Percentiles rank a stretch among this genome's conserved stretches.
These are phyloP conservation scores for Drosophila ananassae DNA, from an alignment of 1,140 invertebrate species.

Conservation along the genomic window DNA sequence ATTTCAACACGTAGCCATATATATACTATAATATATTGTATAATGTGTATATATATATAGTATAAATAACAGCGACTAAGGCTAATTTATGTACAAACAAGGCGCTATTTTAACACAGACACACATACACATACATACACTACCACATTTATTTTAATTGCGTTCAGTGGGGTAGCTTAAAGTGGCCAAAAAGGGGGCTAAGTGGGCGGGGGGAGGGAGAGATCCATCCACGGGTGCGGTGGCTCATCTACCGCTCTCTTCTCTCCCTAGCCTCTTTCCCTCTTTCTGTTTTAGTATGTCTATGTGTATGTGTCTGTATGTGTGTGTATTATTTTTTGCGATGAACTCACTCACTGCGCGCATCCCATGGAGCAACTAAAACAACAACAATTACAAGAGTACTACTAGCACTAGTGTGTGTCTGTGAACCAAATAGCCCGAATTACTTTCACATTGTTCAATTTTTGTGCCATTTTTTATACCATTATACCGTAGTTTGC, in stretches of 20 bases:
- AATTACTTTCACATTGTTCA: constrained; percentile 76
- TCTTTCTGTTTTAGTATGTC: background rate
- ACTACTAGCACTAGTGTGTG: constrained; percentile 35
- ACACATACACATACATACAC: constrained; percentile 24
- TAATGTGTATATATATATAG: constrained; percentile 26
- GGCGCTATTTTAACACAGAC: constrained; percentile 72
- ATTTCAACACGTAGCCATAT: constrained; percentile 35
- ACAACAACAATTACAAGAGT: constrained; percentile 63
- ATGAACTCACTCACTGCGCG: constrained; percentile 78
- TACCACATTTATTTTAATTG: constrained; percentile 53
- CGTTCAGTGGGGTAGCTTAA: constrained; percentile 40
- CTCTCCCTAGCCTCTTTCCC: constrained; percentile 4
- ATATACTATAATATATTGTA: constrained; percentile 19
- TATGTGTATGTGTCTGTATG: constrained; percentile 13
- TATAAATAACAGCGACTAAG: constrained; percentile 46
- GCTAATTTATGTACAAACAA: constrained; percentile 81
- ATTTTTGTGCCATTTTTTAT: constrained; percentile 23
- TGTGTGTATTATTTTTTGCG: constrained; percentile 79
- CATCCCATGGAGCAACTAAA: constrained; percentile 43
- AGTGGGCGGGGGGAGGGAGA: background rate
- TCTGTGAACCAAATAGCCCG: constrained; percentile 43
- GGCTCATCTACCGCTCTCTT: constrained; percentile 14
- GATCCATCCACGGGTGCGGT: constrained; percentile 28
- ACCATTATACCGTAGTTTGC: constrained; percentile 8
- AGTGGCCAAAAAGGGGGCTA: constrained; percentile 23